Conservation (phyloP, 2,888 invertebrate species). For the Chalcosyrphus nemorum region DNA sequence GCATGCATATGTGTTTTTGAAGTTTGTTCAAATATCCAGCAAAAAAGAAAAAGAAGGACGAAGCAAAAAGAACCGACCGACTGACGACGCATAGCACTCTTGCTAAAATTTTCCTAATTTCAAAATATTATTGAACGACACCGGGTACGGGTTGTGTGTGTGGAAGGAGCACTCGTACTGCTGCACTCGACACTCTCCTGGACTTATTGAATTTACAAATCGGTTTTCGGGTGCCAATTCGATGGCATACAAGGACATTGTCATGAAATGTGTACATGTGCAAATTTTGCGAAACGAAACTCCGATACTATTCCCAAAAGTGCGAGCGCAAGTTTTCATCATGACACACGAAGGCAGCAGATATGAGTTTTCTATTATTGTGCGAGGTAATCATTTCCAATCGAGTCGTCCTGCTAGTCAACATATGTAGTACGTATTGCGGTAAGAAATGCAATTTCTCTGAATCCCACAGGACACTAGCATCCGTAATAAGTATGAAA, state of each 20-base stretch:
- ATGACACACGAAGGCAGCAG: not conserved
- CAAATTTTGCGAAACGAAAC: constrained; percentile 34
- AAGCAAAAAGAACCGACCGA: not conserved
- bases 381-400: constrained; percentile 63
- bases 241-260: constrained; percentile 36
- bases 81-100: not conserved
- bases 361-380: constrained; percentile 49
- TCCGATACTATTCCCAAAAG: constrained; percentile 41
- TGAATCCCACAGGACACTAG: constrained; percentile 14
- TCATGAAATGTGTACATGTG: constrained; percentile 38
- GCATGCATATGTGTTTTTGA: constrained; percentile 1
- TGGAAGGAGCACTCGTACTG: not conserved
- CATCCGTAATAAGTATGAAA: constrained; percentile 28
- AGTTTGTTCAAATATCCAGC: constrained; percentile 27
- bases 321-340: constrained; percentile 57
- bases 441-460: constrained; percentile 48
- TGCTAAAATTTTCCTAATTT: constrained; percentile 68
- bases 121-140: constrained; percentile 51
- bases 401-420: constrained; percentile 42
- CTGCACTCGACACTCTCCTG: constrained; percentile 10
- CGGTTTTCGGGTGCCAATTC: constrained; percentile 55
- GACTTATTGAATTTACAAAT: constrained; percentile 65
- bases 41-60: constrained; percentile 6
- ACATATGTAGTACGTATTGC: too few species aligned
- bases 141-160: too few species aligned